Base-by-base conservation (phyloP, 2,113 vertebrate genomes). In the Aleadryas rufinucha region DNA sequence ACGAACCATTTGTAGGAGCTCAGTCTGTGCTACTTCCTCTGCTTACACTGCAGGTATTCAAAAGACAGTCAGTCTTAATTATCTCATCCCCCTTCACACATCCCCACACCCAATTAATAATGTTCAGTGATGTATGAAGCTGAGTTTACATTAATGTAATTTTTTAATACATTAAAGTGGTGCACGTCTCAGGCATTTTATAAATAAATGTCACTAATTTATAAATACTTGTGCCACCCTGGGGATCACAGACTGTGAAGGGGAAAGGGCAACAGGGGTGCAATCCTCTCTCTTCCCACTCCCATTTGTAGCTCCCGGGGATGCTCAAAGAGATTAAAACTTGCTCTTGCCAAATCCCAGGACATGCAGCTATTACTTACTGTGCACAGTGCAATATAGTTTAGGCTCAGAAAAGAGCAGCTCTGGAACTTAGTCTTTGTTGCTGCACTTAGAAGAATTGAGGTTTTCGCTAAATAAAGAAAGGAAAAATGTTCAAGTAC, bases 51-150 rank as follows among this genome's bases (percentile, higher is more conserved):
- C 68, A 96, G 92, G 85, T 91, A 85, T 93, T 96, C 87, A 91
- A 91, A 96, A 94, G 89, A 89, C 70, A 90, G 93, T 82, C 93
- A 87, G 81, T 69, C 88, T 87, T 96, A 96, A 97, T 96, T 96
- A 95, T 88, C 75, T 90, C 81, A 94, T 65, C 95, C 92, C 91
- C 83, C 71, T 95, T 95, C 87, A 95, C 82, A 93, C 93, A 94
- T 94, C 54, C 93, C 44, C 85, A 88, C 91, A 96, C 87, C 76
- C 95, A 97, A 96, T 97, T 97, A 97, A 97, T 96, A 96, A 96
- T 88, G 95, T 84, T 96, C 94, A 95, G 79, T 89, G 95, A 92
- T 95, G 95, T 96, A 93, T 94, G 95, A 94, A 96, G 71, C 79
- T 88, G 87, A 90, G 92, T 96, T 96, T 95, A 95, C 88, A 60